These are phyloP conservation scores for Bimastos eiseni DNA, from an alignment of 2,888 invertebrate genomes.

Conservation along the genomic window DNA sequence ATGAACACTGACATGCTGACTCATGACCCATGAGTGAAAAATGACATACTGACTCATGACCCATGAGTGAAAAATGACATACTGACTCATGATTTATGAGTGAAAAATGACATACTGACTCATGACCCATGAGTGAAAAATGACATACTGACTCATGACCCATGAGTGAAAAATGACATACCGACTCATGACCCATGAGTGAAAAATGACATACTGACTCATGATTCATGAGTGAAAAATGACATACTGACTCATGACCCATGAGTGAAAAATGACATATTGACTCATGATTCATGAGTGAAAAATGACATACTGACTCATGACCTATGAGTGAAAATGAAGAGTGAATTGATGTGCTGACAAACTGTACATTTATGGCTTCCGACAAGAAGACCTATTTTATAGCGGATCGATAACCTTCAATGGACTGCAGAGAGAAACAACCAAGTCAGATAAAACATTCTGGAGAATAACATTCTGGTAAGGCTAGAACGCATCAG, in stretches of 20 bases:
- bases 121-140: too few relatives aligned
- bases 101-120: background rate
- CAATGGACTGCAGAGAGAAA: background rate
- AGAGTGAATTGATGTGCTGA: background rate
- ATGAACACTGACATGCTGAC: background rate
- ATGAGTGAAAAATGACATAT: background rate
- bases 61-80: slow-evolving; percentile 9
- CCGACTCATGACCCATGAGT: too few relatives aligned
- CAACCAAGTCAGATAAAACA: too few relatives aligned
- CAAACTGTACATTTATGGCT: background rate
- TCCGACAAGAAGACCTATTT: background rate
- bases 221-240: too few relatives aligned
- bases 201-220: background rate
- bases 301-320: background rate
- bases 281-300: too few relatives aligned
- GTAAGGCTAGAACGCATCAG: too few relatives aligned
- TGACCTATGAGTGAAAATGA: background rate
- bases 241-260: too few relatives aligned
- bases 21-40: too few relatives aligned
- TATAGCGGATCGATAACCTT: background rate
- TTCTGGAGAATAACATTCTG: too few relatives aligned
- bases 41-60: too few relatives aligned
- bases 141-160: too few relatives aligned
- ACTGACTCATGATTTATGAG: too few relatives aligned
- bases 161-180: slow-evolving; percentile 9